phyloP scores from a whole-genome alignment of 2,888 invertebrate genomes.

The Cheilosia vernalis region DNA sequence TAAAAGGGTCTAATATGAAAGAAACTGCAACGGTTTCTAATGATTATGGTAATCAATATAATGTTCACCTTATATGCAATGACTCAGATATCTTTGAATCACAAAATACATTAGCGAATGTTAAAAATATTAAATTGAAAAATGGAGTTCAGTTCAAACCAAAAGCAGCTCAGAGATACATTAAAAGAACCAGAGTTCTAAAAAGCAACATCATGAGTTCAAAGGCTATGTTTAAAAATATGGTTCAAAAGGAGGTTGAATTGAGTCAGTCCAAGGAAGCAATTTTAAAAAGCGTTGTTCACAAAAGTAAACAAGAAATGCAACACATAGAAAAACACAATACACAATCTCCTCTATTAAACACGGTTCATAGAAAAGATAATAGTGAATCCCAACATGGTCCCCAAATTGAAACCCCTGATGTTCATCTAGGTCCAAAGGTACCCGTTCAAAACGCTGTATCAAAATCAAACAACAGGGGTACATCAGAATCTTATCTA shows the following conservation, averaged over 20 bases:
- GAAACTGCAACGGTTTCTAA: background rate
- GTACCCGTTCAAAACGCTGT: background rate
- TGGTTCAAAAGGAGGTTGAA: slow-evolving; percentile 15
- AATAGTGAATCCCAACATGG: background rate
- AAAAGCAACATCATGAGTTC: slow-evolving; percentile 12
- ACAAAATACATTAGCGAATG: background rate
- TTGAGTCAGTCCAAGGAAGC: background rate
- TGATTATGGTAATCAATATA: background rate
- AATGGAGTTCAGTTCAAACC: background rate
- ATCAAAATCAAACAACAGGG: slow-evolving; percentile 1
- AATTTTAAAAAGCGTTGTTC: background rate
- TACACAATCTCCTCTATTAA: background rate
- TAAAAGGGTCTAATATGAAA: background rate
- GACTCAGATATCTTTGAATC: background rate
- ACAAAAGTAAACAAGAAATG: background rate
- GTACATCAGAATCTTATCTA: background rate
- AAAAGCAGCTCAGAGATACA: slow-evolving; percentile 14
- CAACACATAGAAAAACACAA: background rate
- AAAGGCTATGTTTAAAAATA: slow-evolving; percentile 14
- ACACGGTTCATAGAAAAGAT: background rate
- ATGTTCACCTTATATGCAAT: background rate
- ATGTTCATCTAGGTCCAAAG: background rate
- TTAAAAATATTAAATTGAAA: background rate
- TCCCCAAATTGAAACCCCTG: background rate
- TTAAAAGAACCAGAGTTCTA: slow-evolving; percentile 10